A percentile compares a stretch with the other conserved stretches of the same genome.
Evolutionary conservation across 2,113 vertebrate species (phyloP).

Genomic region (Entelurus aequoreus): DNA sequence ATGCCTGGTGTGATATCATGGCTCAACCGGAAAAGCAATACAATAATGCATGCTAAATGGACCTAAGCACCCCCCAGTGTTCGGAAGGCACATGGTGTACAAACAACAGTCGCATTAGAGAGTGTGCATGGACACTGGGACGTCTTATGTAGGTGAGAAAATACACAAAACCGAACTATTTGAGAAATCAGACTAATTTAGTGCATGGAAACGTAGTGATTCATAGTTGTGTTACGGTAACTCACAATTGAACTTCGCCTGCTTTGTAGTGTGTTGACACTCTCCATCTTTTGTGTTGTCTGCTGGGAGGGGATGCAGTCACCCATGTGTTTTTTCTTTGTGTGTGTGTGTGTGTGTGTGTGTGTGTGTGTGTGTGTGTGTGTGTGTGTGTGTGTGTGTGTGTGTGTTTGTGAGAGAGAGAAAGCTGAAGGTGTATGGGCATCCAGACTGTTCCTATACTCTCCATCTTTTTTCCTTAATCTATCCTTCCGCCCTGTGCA

Average conservation of each 20-base stretch:
- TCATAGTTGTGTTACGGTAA: too few relatives aligned
- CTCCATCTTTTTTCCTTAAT: slow-evolving; percentile 54
- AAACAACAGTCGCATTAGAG: too few relatives aligned
- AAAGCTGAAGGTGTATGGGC: slow-evolving; percentile 45
- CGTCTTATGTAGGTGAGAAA: too few relatives aligned
- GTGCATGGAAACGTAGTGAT: too few relatives aligned
- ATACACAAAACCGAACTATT: too few relatives aligned
- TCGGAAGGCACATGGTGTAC: too few relatives aligned
- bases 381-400: slow-evolving; percentile 6
- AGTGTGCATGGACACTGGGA: too few relatives aligned
- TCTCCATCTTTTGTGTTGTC: slow-evolving; percentile 23
- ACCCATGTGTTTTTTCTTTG: slow-evolving; percentile 7
- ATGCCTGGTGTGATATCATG: too few relatives aligned
- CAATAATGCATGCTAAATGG: too few relatives aligned
- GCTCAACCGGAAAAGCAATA: too few relatives aligned
- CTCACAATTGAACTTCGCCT: neutral
- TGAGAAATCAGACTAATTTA: too few relatives aligned
- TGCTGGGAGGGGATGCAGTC: slow-evolving; percentile 19
- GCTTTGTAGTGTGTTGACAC: slow-evolving; percentile 35
- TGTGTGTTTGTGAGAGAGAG: slow-evolving; percentile 6
- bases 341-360: slow-evolving; percentile 9
- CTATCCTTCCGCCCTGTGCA: slow-evolving; percentile 62
- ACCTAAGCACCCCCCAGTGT: too few relatives aligned
- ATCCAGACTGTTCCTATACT: slow-evolving; percentile 52
- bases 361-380: slow-evolving; percentile 6